Evolutionary conservation across 2,888 invertebrate genomes (phyloP).

Genomic region (Scaptomyza cyrtandrae): DNA sequence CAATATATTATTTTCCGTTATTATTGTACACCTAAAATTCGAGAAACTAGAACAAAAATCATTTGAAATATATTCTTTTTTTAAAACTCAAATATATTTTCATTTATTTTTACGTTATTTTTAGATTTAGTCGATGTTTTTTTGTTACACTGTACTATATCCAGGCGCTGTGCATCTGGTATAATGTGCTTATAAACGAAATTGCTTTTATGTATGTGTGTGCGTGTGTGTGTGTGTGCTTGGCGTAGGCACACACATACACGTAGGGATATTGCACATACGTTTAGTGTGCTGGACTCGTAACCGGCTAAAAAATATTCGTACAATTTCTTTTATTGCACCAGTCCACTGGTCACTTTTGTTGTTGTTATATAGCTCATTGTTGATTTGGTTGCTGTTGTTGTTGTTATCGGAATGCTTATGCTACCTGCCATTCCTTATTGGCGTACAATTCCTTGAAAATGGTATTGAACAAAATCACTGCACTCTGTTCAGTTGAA

Average conservation of each 20-base stretch:
- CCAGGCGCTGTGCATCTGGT: slow-evolving; percentile 44
- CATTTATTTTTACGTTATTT: neutral
- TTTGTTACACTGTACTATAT: slow-evolving; percentile 34
- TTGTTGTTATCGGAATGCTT: slow-evolving; percentile 43
- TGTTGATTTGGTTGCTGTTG: slow-evolving; percentile 25
- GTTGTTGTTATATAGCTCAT: slow-evolving; percentile 13
- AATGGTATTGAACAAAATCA: slow-evolving; percentile 63
- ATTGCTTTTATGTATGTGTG: slow-evolving; percentile 50
- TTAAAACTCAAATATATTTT: too few species aligned
- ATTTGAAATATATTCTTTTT: too few species aligned
- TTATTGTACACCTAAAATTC: too few species aligned
- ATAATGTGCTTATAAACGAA: slow-evolving; percentile 68
- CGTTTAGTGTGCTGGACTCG: slow-evolving; percentile 48
- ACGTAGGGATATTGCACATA: slow-evolving; percentile 53
- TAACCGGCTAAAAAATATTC: slow-evolving; percentile 65
- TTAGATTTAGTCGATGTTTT: neutral
- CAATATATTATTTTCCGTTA: too few species aligned
- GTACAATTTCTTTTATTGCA: slow-evolving; percentile 74
- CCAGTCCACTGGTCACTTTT: slow-evolving; percentile 58
- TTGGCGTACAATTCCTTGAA: slow-evolving; percentile 62
- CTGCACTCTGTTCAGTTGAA: slow-evolving; percentile 19
- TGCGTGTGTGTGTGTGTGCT: slow-evolving; percentile 16
- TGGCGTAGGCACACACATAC: neutral
- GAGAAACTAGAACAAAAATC: too few species aligned
- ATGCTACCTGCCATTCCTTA: slow-evolving; percentile 57